A percentile compares a stretch with the other conserved stretches of the same genome.
These are phyloP conservation scores for Monoplex corrugatus DNA, from an alignment of 2,888 invertebrate genomes.

Conservation along the genomic window DNA sequence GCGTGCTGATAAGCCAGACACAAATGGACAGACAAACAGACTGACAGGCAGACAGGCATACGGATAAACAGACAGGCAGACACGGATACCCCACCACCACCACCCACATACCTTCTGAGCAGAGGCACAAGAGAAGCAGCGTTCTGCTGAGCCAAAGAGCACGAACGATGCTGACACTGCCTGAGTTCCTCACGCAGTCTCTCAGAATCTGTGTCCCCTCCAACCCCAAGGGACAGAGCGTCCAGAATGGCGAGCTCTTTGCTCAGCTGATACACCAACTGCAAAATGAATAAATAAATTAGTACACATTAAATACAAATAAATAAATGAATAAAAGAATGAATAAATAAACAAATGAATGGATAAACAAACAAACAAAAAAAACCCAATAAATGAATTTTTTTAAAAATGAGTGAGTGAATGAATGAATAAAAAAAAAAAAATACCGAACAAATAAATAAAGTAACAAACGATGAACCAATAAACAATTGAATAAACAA, in stretches of 20 bases:
- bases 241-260: slow-evolving; percentile 11
- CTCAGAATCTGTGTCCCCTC: neutral
- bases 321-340: no score
- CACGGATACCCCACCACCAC: neutral
- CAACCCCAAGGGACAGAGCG: slow-evolving; percentile 6
- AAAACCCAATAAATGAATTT: no score
- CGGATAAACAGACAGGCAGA: neutral
- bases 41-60: neutral
- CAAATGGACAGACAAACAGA: neutral
- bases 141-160: slow-evolving; percentile 5
- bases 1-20: neutral
- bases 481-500: no score
- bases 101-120: neutral
- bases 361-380: no score
- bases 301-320: neutral
- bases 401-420: no score
- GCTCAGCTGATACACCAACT: slow-evolving; percentile 39
- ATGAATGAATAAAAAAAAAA: no score
- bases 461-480: no score
- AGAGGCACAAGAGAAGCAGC: slow-evolving; percentile 1
- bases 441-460: no score
- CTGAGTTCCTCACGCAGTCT: slow-evolving; percentile 24
- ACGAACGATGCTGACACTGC: neutral
- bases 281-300: neutral
- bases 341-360: no score